Conservation (phyloP, 2,888 invertebrate species). For the Hermaeophaga mercurialis region DNA sequence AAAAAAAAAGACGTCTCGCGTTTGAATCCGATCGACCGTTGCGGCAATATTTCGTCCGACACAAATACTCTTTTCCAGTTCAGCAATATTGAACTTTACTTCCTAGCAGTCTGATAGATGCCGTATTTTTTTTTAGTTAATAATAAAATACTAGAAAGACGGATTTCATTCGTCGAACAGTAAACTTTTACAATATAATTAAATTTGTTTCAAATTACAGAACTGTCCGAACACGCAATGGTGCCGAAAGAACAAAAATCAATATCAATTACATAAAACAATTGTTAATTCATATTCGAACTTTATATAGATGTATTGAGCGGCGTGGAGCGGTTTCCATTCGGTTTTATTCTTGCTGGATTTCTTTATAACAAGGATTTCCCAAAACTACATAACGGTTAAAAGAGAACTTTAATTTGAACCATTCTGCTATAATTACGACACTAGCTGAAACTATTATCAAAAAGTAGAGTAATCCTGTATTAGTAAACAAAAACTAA, state of each 20-base stretch:
- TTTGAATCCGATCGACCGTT: constrained; percentile 7
- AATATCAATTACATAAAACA: neutral
- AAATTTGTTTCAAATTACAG: neutral
- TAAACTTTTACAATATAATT: neutral
- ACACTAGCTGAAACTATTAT: too few relatives aligned
- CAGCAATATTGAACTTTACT: neutral
- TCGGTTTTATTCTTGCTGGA: neutral
- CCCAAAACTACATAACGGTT: too few relatives aligned
- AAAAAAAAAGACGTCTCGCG: neutral
- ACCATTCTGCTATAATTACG: too few relatives aligned
- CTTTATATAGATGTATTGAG: neutral
- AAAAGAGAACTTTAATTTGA: too few relatives aligned
- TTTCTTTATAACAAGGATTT: too few relatives aligned
- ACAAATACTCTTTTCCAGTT: neutral
- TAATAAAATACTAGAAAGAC: neutral
- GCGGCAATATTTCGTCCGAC: constrained; percentile 10
- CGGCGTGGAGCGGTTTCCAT: neutral
- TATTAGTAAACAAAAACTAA: too few relatives aligned
- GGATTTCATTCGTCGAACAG: neutral
- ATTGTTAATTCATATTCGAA: too few relatives aligned
- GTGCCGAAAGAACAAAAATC: neutral
- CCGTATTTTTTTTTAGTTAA: constrained; percentile 2
- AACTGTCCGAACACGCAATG: neutral
- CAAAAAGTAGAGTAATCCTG: too few relatives aligned
- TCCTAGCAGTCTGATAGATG: neutral